Percentiles rank a stretch among this genome's conserved stretches.
phyloP scores from a whole-genome alignment of 2,888 invertebrate genomes.

The Deilephila elpenor region DNA sequence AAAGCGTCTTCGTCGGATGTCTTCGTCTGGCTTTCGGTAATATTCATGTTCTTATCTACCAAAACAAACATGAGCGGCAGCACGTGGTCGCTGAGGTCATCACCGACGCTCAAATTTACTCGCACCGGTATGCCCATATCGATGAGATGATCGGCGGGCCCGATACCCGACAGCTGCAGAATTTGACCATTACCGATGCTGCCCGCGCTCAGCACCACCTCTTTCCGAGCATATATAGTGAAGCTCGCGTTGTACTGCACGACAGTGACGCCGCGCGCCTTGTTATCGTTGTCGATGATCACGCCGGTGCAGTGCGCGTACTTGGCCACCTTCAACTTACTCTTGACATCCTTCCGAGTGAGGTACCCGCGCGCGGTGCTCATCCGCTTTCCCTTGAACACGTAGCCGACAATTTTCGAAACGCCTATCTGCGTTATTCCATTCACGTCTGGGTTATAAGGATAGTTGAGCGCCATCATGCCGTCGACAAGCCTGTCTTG shows the following conservation, averaged over 20 bases:
- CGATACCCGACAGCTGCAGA: constrained; percentile 68
- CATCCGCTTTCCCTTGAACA: constrained; percentile 58
- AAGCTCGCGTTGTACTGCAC: constrained; percentile 38
- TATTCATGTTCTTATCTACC: constrained; percentile 45
- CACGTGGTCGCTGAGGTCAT: constrained; percentile 62
- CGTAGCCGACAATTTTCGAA: constrained; percentile 56
- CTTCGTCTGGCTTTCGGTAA: constrained; percentile 31
- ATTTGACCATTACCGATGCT: constrained; percentile 64
- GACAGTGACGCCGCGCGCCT: constrained; percentile 57
- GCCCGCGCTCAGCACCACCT: constrained; percentile 68
- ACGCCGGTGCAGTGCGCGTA: constrained; percentile 58
- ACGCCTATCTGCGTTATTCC: constrained; percentile 65
- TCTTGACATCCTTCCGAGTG: constrained; percentile 48
- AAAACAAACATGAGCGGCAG: constrained; percentile 51
- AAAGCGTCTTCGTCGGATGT: constrained; percentile 35
- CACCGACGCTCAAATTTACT: constrained; percentile 62
- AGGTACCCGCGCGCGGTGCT: constrained; percentile 65
- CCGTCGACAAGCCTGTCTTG: constrained; percentile 53
- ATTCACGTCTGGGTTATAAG: constrained; percentile 62
- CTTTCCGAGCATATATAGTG: constrained; percentile 53
- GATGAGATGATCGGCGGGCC: constrained; percentile 56
- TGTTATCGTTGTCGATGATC: constrained; percentile 52
- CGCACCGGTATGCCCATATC: constrained; percentile 51
- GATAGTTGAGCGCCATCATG: constrained; percentile 52
- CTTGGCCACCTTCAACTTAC: constrained; percentile 53